phyloP scores from a whole-genome alignment of 2,888 invertebrate genomes.

The Mimumesa dahlbomi region DNA sequence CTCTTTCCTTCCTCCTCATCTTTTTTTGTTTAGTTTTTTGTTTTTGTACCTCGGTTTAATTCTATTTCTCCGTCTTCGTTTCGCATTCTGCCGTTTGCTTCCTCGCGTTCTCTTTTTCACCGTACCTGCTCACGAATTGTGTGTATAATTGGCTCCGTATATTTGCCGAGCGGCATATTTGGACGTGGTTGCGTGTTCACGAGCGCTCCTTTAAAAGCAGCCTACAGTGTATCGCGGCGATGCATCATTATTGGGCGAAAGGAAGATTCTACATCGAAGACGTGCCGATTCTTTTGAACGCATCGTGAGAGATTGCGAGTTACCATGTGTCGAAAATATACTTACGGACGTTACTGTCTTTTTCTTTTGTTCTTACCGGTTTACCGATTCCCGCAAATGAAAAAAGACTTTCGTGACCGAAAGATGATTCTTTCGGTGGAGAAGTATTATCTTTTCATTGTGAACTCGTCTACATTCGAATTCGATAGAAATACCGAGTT shows the following conservation, averaged over 20 bases:
- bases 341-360: not conserved
- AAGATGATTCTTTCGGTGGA: too few relatives aligned
- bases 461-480: too few relatives aligned
- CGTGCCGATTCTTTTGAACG: constrained; percentile 14
- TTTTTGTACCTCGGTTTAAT: not conserved
- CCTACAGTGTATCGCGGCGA: constrained; percentile 43
- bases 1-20: constrained; percentile 15
- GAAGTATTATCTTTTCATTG: too few relatives aligned
- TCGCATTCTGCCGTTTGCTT: constrained; percentile 6
- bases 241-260: constrained; percentile 54
- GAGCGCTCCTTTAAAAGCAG: constrained; percentile 28
- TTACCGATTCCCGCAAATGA: too few relatives aligned
- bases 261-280: constrained; percentile 29
- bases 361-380: too few relatives aligned
- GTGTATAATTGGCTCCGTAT: constrained; percentile 50
- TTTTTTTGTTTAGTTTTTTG: constrained; percentile 5
- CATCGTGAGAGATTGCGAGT: constrained; percentile 14
- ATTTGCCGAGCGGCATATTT: constrained; percentile 45
- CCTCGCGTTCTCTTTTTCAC: constrained; percentile 39
- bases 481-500: too few relatives aligned
- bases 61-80: constrained; percentile 1
- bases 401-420: not conserved
- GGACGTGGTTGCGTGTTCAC: constrained; percentile 43
- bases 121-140: constrained; percentile 25
- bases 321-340: not conserved